Evolutionary conservation across 2,113 vertebrate genomes (phyloP).

Genomic region (Nettapus auritus): DNA sequence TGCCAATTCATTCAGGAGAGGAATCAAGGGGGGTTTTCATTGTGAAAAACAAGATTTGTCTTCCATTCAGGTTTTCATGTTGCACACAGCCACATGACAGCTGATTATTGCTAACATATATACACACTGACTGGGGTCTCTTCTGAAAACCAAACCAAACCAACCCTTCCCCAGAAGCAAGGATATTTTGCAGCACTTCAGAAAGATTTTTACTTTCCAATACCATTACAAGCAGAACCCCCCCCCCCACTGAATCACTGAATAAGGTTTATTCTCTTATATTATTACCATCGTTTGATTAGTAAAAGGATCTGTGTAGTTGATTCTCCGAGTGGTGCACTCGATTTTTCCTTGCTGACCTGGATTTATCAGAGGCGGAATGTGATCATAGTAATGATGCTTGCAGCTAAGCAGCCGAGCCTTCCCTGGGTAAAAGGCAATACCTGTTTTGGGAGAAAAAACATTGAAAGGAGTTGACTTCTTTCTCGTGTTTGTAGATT

Average conservation of each 20-base stretch:
- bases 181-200: background rate
- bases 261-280: background rate
- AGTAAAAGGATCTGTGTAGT: constrained; percentile 88
- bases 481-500: background rate
- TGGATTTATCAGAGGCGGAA: constrained; percentile 83
- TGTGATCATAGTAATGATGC: constrained; percentile 89
- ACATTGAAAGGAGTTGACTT: background rate
- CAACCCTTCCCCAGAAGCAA: background rate
- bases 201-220: background rate
- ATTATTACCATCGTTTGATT: constrained; percentile 85
- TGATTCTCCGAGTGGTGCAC: constrained; percentile 83
- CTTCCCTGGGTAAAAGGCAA: constrained; percentile 90
- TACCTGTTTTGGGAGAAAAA: constrained; percentile 78
- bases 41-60: background rate
- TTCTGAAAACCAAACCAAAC: background rate
- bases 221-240: background rate
- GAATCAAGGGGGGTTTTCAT: background rate
- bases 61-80: background rate
- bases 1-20: background rate
- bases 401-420: constrained; percentile 90
- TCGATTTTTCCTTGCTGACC: constrained; percentile 80
- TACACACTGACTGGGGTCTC: background rate
- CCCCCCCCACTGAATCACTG: no score
- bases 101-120: background rate
- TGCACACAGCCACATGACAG: background rate